Base-by-base conservation (phyloP, 2,888 invertebrate species). In the Plagodis dolabraria region DNA sequence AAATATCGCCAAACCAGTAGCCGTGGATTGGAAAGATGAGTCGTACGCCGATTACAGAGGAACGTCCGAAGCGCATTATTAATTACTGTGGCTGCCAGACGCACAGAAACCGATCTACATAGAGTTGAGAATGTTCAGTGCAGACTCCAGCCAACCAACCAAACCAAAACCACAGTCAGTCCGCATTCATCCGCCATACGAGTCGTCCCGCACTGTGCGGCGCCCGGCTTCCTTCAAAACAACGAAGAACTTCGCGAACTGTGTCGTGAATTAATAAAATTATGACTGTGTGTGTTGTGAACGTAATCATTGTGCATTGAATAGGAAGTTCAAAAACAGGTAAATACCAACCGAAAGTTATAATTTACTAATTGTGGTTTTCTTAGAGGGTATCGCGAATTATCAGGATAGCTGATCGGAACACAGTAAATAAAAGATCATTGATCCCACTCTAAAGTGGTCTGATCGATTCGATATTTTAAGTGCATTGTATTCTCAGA, bases 391-490 rank as follows among this genome's bases (percentile, higher is more conserved):
- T 71, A 76, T 83, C 77, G 88, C 87, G 74, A 89, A 87, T 82
- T 83, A 71, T 71, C 73, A 67, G 77, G 74, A 82, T 80, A 75
- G 72, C 52, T 48, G 63, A 70, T 69, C 74, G 72, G 75, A 71
- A 69, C 74, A 67, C 72, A 57, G 73, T 78, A 77, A 80, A 77
- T 76, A 75, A 75, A 79, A 84, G 88, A 89, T 80, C 88, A 75
- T 88, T 87, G 89, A 87, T 89, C 89, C 88, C 89, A 86, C 85
- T 87, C 83, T 70, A 78, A 79, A 80, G 68, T 82, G 84, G 83
- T 77, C 82, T 72, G 77, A 82, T 80, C 79, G 79, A 82, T 82
- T 82, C 72, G 69, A 71, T 57, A 78, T 67, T 79, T 79, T 73
- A 66, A 83, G 74, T 78, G 79, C 75, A 76, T 75, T 71, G 73